Evolutionary conservation across 2,113 vertebrate genomes (phyloP).

Genomic region (Pelmatolapia mariae): DNA sequence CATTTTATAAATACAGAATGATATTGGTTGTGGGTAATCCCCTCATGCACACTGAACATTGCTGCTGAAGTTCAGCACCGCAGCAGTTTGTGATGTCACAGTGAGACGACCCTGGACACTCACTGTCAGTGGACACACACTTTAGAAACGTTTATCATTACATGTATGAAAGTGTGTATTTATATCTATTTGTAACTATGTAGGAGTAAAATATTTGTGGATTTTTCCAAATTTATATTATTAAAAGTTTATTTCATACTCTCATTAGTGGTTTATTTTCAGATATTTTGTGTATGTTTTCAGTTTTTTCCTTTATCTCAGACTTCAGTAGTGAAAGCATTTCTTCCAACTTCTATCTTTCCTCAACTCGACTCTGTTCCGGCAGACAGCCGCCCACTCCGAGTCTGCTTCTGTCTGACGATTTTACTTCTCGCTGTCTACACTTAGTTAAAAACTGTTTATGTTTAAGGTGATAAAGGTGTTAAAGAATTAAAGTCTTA

Average conservation of each 20-base stretch:
- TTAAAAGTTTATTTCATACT: background rate
- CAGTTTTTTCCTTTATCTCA: background rate
- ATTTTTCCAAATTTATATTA: background rate
- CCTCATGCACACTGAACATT: background rate
- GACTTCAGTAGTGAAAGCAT: background rate
- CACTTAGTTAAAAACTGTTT: background rate
- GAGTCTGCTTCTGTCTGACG: background rate
- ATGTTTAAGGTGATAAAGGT: background rate
- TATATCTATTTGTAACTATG: background rate
- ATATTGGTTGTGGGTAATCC: background rate
- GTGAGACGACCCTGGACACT: background rate
- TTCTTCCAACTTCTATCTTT: background rate
- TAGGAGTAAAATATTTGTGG: background rate
- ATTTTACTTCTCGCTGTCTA: background rate
- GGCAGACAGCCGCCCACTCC: background rate
- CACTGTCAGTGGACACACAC: background rate
- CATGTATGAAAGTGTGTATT: background rate
- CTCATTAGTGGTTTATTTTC: background rate
- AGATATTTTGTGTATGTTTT: background rate
- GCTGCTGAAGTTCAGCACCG: slow-evolving; percentile 6
- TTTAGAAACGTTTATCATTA: background rate
- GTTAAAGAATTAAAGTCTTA: background rate
- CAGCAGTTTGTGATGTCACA: background rate
- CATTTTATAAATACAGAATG: background rate
- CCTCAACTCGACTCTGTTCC: background rate